Percentiles rank a stretch among this genome's conserved stretches.
These are phyloP conservation scores for Thymelicus sylvestris DNA, from an alignment of 2,888 invertebrate species.

Conservation along the genomic window DNA sequence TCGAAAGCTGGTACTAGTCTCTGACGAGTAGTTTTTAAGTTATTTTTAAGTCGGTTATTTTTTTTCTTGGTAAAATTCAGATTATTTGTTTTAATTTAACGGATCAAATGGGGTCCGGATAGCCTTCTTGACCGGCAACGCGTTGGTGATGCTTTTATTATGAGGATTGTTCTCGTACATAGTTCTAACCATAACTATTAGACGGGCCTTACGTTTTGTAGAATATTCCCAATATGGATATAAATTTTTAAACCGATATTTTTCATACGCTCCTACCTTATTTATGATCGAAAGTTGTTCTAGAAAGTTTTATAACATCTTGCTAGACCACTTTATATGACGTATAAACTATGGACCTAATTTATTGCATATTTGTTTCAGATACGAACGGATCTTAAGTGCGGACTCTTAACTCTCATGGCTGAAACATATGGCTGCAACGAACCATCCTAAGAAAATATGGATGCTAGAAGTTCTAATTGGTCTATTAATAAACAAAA, in stretches of 20 bases:
- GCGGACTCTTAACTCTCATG: slow-evolving; percentile 38
- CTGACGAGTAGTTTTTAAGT: no score
- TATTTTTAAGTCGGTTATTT: no score
- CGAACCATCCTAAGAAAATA: slow-evolving; percentile 42
- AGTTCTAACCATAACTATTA: no score
- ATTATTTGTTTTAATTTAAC: no score
- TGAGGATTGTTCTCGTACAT: no score
- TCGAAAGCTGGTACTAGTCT: no score
- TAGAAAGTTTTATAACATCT: slow-evolving; percentile 30
- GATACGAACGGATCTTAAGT: slow-evolving; percentile 39
- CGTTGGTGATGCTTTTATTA: no score
- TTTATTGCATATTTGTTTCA: slow-evolving; percentile 42
- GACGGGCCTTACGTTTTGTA: neutral
- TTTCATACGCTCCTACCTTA: neutral
- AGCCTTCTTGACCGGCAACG: no score
- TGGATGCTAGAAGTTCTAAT: slow-evolving; percentile 39
- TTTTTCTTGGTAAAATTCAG: no score
- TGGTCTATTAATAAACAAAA: slow-evolving; percentile 37
- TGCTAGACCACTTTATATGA: slow-evolving; percentile 8
- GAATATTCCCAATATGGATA: slow-evolving; percentile 9
- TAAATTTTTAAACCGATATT: slow-evolving; percentile 22
- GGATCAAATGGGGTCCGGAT: no score
- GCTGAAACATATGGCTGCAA: slow-evolving; percentile 44
- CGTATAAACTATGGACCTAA: slow-evolving; percentile 23
- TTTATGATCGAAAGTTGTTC: slow-evolving; percentile 23